Evolutionary conservation across 2,113 vertebrate genomes (phyloP).

Genomic region (Mus pahari): DNA sequence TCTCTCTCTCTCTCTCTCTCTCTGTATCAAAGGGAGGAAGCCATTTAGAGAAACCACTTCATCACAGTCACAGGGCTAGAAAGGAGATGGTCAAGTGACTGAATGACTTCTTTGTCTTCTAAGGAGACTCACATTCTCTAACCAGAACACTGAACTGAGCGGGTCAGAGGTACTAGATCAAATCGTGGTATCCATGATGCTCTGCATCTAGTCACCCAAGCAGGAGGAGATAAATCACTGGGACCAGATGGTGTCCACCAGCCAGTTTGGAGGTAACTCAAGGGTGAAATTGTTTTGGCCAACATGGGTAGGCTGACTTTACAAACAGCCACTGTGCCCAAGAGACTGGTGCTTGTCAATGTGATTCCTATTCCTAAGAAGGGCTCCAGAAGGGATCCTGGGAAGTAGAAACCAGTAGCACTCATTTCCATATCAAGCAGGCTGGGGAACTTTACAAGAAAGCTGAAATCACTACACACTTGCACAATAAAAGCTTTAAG

Average conservation of each 20-base stretch:
- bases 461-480: slow-evolving; percentile 41
- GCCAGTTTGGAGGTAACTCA: slow-evolving; percentile 70
- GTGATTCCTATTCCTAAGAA: slow-evolving; percentile 57
- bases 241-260: slow-evolving; percentile 76
- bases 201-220: slow-evolving; percentile 71
- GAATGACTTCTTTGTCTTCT: slow-evolving; percentile 75
- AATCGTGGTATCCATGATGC: slow-evolving; percentile 70
- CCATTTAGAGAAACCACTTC: slow-evolving; percentile 64
- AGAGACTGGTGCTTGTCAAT: slow-evolving; percentile 65
- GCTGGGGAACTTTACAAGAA: slow-evolving; percentile 48
- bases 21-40: slow-evolving; percentile 52
- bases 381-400: slow-evolving; percentile 66
- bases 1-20: neutral
- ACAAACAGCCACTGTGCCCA: slow-evolving; percentile 64
- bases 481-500: neutral
- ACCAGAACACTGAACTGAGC: slow-evolving; percentile 59
- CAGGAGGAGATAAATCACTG: slow-evolving; percentile 69
- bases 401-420: slow-evolving; percentile 59
- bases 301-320: slow-evolving; percentile 70
- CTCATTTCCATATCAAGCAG: slow-evolving; percentile 68
- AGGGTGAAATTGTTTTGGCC: slow-evolving; percentile 77
- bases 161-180: slow-evolving; percentile 75
- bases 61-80: slow-evolving; percentile 71
- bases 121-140: slow-evolving; percentile 60
- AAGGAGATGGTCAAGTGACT: slow-evolving; percentile 57